Evolutionary conservation across 1,140 invertebrate species (phyloP).

Genomic region (Leptinotarsa defecta): DNA sequence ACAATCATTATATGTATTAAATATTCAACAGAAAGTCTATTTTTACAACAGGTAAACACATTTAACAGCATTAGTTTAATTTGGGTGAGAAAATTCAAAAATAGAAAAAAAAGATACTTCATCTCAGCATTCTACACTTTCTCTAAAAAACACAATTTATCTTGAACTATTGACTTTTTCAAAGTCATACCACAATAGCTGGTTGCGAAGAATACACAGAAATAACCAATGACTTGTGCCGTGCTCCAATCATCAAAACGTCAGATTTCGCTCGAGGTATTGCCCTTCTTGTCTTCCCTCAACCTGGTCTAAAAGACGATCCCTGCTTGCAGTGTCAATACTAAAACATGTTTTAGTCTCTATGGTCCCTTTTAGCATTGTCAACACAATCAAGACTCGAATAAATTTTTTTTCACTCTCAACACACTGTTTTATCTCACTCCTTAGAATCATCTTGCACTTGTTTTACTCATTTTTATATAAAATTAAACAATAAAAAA

Average conservation of each 20-base stretch:
- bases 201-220: neutral
- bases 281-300: neutral
- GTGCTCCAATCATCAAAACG: neutral
- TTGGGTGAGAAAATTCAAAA: too few relatives aligned
- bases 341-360: conserved; percentile 11
- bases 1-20: neutral
- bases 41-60: neutral
- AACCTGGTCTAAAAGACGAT: neutral
- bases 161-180: too few relatives aligned
- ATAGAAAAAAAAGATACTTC: too few relatives aligned
- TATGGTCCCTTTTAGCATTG: conserved; percentile 27
- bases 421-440: conserved; percentile 24
- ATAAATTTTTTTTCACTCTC: conserved; percentile 16
- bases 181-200: too few relatives aligned
- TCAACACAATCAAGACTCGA: conserved; percentile 21
- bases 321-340: conserved; percentile 23
- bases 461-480: conserved; percentile 20
- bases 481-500: conserved; percentile 23
- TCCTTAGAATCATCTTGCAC: conserved; percentile 18
- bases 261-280: neutral
- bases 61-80: too few relatives aligned
- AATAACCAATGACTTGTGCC: neutral
- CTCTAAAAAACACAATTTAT: too few relatives aligned
- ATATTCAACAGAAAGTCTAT: neutral
- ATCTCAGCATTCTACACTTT: too few relatives aligned